phyloP scores from a whole-genome alignment of 2,113 vertebrate species.

The Amblyopsis rosae region DNA sequence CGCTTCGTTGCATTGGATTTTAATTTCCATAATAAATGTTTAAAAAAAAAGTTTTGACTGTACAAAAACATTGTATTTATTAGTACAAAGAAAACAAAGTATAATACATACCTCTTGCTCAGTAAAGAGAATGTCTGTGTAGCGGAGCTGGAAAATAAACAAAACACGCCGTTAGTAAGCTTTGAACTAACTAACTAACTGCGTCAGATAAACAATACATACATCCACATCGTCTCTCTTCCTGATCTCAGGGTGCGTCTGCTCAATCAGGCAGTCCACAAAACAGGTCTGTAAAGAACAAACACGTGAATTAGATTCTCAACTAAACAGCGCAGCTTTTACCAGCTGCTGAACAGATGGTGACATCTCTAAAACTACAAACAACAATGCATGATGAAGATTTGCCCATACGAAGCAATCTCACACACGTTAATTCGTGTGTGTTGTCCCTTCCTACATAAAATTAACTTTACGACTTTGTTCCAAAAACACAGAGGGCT shows the following conservation, averaged over 20 bases:
- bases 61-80: too few relatives aligned
- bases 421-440: too few relatives aligned
- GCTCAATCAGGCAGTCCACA: slow-evolving; percentile 97
- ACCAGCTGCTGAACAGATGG: not conserved
- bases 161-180: not conserved
- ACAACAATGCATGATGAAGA: too few relatives aligned
- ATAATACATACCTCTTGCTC: slow-evolving; percentile 90
- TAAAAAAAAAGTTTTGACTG: too few relatives aligned
- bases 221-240: slow-evolving; percentile 95
- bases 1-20: too few relatives aligned
- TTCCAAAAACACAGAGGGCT: not conserved
- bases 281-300: slow-evolving; percentile 87
- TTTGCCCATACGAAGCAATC: too few relatives aligned
- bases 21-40: too few relatives aligned
- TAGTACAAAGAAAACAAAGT: not conserved
- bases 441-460: too few relatives aligned
- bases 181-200: not conserved
- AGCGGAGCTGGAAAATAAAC: slow-evolving; percentile 85
- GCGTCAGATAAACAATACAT: slow-evolving; percentile 61
- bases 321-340: not conserved
- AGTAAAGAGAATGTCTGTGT: slow-evolving; percentile 97
- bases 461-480: not conserved
- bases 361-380: too few relatives aligned
- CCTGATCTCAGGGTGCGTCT: slow-evolving; percentile 96
- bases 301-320: not conserved